phyloP scores from a whole-genome alignment of 2,113 vertebrate genomes.

The Brevimyrus niger region DNA sequence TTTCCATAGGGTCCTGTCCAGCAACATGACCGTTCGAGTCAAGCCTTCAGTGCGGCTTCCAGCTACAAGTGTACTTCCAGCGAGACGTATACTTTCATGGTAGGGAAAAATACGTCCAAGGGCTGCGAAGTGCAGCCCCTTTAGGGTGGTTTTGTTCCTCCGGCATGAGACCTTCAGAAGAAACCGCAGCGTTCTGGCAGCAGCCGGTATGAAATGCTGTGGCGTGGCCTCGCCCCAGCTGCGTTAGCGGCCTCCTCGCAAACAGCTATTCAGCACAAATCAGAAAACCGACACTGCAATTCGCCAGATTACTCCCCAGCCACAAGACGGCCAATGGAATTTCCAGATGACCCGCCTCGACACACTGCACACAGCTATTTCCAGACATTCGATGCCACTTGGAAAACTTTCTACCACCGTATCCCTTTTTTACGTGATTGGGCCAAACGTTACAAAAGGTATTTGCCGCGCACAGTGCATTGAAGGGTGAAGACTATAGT shows the following conservation, averaged over 20 bases:
- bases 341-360: constrained; percentile 25
- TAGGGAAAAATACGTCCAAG: constrained; percentile 31
- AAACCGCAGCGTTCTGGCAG: constrained; percentile 25
- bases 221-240: constrained; percentile 17
- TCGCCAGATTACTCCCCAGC: constrained; percentile 34
- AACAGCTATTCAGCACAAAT: constrained; percentile 35
- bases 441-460: neutral
- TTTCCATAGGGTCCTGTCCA: neutral
- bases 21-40: neutral
- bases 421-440: neutral
- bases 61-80: neutral
- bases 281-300: constrained; percentile 34
- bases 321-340: constrained; percentile 13
- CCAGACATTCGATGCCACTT: neutral
- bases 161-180: neutral
- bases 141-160: constrained; percentile 11
- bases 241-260: constrained; percentile 24
- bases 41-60: neutral
- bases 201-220: constrained; percentile 12
- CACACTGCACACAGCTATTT: constrained; percentile 14
- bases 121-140: constrained; percentile 7
- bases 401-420: neutral
- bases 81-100: constrained; percentile 31
- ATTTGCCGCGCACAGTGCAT: neutral
- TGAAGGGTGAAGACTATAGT: neutral